Evolutionary conservation across 2,113 vertebrate genomes (phyloP).

Genomic region (Phaethornis superciliosus): DNA sequence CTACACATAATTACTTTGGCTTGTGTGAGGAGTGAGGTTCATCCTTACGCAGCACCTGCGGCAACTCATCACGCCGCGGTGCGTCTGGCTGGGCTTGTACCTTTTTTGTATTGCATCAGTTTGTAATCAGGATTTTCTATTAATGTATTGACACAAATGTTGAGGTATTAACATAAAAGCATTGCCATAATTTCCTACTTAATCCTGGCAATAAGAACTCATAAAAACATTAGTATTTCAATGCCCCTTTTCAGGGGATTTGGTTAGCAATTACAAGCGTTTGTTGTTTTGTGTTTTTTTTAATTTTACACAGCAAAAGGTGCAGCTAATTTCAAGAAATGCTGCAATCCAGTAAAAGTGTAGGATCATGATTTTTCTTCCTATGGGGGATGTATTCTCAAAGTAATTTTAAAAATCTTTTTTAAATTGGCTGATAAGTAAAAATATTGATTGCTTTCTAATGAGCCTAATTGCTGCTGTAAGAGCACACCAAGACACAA

Average conservation of each 20-base stretch:
- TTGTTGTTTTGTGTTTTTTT: not conserved
- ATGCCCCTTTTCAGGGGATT: not conserved
- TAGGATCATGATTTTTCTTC: conserved; percentile 34
- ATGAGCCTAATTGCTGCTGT: conserved; percentile 46
- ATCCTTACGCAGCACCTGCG: accelerated
- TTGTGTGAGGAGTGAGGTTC: not conserved
- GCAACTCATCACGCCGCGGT: not conserved
- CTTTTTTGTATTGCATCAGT: not conserved
- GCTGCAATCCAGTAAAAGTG: not conserved
- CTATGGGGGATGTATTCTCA: conserved; percentile 36
- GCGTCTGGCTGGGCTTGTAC: not conserved
- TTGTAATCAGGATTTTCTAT: not conserved
- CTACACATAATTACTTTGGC: not conserved
- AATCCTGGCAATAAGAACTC: not conserved
- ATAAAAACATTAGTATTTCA: not conserved
- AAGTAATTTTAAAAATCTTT: conserved; percentile 40
- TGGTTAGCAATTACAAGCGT: not conserved
- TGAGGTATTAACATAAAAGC: conserved; percentile 12
- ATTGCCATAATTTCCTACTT: not conserved
- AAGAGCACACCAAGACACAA: not conserved
- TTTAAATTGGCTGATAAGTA: conserved; percentile 54
- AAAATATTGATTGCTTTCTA: conserved; percentile 57
- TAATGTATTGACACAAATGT: not conserved
- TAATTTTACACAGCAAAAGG: not conserved
- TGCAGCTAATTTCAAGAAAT: conserved; percentile 27